Conservation (phyloP, 2,888 invertebrate species). For the Tetramorium bicarinatum region DNA sequence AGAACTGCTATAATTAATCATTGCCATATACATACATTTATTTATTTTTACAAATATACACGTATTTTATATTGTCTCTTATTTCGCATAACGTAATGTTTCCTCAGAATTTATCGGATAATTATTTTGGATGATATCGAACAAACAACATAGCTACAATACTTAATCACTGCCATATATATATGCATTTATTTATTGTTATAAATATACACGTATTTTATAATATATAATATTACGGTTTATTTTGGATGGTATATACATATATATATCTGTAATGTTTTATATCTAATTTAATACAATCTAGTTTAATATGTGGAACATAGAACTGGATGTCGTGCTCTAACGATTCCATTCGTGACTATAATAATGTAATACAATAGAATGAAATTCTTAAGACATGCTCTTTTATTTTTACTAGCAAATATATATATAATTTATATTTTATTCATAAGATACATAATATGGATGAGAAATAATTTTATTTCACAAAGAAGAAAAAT, state of each 20-base stretch:
- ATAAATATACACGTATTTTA: conserved; percentile 61
- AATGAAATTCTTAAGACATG: conserved; percentile 13
- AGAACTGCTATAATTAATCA: conserved; percentile 54
- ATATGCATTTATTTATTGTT: conserved; percentile 71
- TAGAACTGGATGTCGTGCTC: conserved; percentile 30
- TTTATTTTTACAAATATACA: conserved; percentile 69
- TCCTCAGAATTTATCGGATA: not conserved
- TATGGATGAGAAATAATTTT: conserved; percentile 9
- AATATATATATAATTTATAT: conserved; percentile 38
- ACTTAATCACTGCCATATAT: conserved; percentile 68
- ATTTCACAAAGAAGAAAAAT: conserved; percentile 28
- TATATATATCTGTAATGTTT: conserved; percentile 49
- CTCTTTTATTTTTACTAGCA: conserved; percentile 33
- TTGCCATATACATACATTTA: conserved; percentile 69
- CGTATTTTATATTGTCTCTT: conserved; percentile 62
- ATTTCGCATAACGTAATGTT: conserved; percentile 40
- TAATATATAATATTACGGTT: conserved; percentile 56
- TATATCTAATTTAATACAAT: conserved; percentile 41
- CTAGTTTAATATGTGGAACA: conserved; percentile 44
- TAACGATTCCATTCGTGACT: conserved; percentile 40
- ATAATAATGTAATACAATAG: not conserved
- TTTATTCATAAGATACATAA: conserved; percentile 36
- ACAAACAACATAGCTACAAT: conserved; percentile 8
- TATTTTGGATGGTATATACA: conserved; percentile 48
- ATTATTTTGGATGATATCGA: conserved; percentile 9